Percentiles rank a stretch among this genome's conserved stretches.
These are phyloP conservation scores for Synergus japonicus DNA, from an alignment of 2,888 invertebrate species.

Conservation along the genomic window DNA sequence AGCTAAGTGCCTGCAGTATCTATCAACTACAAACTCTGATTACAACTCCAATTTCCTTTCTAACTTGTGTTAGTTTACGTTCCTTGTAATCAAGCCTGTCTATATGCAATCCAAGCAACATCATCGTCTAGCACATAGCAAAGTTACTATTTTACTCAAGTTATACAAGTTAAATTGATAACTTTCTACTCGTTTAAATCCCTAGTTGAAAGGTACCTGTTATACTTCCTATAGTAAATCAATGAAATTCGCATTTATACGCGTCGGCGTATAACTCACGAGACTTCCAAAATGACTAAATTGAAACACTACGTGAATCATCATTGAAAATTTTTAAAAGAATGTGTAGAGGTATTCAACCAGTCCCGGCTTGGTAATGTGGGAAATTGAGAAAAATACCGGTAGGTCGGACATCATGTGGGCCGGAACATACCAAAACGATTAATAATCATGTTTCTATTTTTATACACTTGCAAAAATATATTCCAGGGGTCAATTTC, in stretches of 20 bases:
- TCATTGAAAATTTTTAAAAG: too few relatives aligned
- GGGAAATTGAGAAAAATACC: too few relatives aligned
- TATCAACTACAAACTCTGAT: not conserved
- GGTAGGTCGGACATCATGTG: too few relatives aligned
- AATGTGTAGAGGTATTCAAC: too few relatives aligned
- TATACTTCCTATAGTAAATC: not conserved
- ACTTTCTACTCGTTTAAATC: slow-evolving; percentile 13
- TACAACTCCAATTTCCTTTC: slow-evolving; percentile 20
- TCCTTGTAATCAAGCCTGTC: slow-evolving; percentile 14
- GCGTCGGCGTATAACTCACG: not conserved
- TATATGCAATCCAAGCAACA: slow-evolving; percentile 12
- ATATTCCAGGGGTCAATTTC: too few relatives aligned
- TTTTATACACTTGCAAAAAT: too few relatives aligned
- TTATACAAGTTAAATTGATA: slow-evolving; percentile 5
- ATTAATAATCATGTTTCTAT: too few relatives aligned
- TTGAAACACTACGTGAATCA: not conserved
- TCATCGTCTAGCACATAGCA: not conserved
- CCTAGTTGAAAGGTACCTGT: slow-evolving; percentile 3
- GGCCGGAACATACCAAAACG: too few relatives aligned
- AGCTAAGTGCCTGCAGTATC: not conserved
- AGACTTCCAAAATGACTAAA: not conserved
- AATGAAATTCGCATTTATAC: slow-evolving; percentile 3
- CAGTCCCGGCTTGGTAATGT: too few relatives aligned
- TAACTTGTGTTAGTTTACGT: slow-evolving; percentile 30
- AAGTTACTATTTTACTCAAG: slow-evolving; percentile 13